phyloP scores from a whole-genome alignment of 2,113 vertebrate genomes.

The Psephotus haematonotus region DNA sequence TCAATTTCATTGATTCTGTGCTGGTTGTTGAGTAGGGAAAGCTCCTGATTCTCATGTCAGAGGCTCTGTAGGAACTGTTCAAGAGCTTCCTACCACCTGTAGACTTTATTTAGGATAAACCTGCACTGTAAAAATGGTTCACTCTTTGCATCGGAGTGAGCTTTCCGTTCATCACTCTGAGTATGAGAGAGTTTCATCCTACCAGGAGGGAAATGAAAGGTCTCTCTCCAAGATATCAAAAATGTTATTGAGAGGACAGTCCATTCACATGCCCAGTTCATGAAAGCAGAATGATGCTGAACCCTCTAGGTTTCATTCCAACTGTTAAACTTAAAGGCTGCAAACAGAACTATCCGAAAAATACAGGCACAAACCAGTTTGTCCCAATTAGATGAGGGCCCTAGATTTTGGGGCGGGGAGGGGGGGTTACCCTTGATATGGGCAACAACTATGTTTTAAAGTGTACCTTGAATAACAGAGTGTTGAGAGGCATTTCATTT shows the following conservation, averaged over 20 bases:
- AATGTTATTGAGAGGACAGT: background rate
- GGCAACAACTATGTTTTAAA: background rate
- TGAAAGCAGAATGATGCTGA: background rate
- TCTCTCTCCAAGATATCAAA: background rate
- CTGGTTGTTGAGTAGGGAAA: background rate
- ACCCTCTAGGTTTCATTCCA: background rate
- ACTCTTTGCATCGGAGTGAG: background rate
- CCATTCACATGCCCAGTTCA: background rate
- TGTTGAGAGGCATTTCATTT: background rate
- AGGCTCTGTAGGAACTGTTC: background rate
- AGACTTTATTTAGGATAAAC: fast-evolving
- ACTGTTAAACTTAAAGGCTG: background rate
- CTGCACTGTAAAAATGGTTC: background rate
- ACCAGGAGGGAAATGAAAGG: background rate
- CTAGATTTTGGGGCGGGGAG: background rate
- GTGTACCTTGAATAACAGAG: background rate
- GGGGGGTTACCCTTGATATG: fast-evolving
- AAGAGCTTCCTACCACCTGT: background rate
- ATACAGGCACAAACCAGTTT: background rate
- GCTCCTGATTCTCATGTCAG: background rate
- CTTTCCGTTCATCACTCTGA: background rate
- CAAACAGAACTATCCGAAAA: background rate
- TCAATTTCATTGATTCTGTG: conserved; percentile 16
- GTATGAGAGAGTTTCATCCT: background rate
- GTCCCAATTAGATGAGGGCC: background rate